phyloP scores from a whole-genome alignment of 2,113 vertebrate genomes.

The Lophochroa leadbeateri region DNA sequence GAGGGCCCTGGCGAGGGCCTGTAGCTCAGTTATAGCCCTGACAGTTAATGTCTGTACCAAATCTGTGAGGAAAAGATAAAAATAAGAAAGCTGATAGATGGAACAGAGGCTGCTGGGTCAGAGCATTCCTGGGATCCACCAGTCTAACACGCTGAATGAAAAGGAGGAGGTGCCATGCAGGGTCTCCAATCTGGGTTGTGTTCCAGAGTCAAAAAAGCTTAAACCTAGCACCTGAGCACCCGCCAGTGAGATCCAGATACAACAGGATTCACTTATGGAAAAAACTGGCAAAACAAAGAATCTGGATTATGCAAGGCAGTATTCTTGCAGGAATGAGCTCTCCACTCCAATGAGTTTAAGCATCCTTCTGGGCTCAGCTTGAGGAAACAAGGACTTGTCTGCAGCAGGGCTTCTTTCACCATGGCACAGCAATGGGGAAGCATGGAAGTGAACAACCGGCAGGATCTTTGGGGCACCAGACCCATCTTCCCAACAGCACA shows the following conservation, averaged over 20 bases:
- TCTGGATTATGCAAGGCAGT: neutral
- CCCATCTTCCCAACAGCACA: neutral
- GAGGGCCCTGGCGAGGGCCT: accelerated
- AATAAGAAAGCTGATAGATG: neutral
- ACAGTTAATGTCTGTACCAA: neutral
- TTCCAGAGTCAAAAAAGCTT: neutral
- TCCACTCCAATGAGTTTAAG: neutral
- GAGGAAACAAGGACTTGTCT: neutral
- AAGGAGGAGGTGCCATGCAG: neutral
- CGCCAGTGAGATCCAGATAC: neutral
- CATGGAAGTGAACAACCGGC: neutral
- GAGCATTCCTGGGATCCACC: accelerated
- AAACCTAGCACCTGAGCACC: neutral
- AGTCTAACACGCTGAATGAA: neutral
- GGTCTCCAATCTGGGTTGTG: neutral
- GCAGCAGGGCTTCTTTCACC: neutral
- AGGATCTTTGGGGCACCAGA: neutral
- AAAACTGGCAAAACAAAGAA: neutral
- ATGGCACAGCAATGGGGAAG: neutral
- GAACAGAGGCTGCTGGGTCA: neutral
- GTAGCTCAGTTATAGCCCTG: neutral
- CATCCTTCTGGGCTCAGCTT: neutral
- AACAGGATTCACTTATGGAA: accelerated
- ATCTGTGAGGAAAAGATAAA: accelerated
- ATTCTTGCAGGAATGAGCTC: neutral